Conservation (phyloP, 1,140 invertebrate genomes). For the Popillia japonica region DNA sequence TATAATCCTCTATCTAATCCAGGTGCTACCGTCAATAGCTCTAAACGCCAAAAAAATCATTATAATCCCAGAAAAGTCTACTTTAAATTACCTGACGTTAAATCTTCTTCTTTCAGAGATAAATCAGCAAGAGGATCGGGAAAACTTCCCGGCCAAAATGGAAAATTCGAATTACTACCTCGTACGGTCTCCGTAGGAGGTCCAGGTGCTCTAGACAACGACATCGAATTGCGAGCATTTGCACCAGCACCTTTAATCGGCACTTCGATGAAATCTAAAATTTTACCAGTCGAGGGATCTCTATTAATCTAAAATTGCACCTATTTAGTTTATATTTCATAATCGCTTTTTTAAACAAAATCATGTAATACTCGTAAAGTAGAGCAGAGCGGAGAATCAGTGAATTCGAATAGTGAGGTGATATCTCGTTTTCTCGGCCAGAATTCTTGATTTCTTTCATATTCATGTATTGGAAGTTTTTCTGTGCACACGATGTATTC, state of each 20-base stretch:
- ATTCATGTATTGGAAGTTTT: slow-evolving; percentile 70
- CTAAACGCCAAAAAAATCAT: too few relatives aligned
- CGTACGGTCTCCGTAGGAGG: slow-evolving; percentile 68
- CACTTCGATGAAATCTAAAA: slow-evolving; percentile 76
- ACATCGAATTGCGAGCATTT: slow-evolving; percentile 79
- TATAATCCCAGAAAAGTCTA: too few relatives aligned
- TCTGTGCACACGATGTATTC: slow-evolving; percentile 69
- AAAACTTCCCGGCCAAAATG: slow-evolving; percentile 84
- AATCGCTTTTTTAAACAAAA: too few relatives aligned
- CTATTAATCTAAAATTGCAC: slow-evolving; percentile 65
- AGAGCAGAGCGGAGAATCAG: slow-evolving; percentile 63
- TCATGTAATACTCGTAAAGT: slow-evolving; percentile 62
- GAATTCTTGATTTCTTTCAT: slow-evolving; percentile 67
- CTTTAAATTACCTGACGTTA: too few relatives aligned
- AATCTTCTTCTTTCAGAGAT: slow-evolving; percentile 31
- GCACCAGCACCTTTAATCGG: slow-evolving; percentile 67
- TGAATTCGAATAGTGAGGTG: slow-evolving; percentile 63
- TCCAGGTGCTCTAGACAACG: slow-evolving; percentile 71
- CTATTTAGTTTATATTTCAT: too few relatives aligned
- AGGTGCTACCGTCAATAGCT: slow-evolving; percentile 70
- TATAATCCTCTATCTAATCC: slow-evolving; percentile 69
- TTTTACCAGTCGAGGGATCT: slow-evolving; percentile 74
- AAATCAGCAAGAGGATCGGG: slow-evolving; percentile 65
- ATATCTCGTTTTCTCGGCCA: slow-evolving; percentile 65
- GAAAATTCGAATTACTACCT: slow-evolving; percentile 76